Evolutionary conservation across 2,888 invertebrate species (phyloP), one percentile per base, ranked within the genome.

Genomic region (Coremacera marginata): DNA sequence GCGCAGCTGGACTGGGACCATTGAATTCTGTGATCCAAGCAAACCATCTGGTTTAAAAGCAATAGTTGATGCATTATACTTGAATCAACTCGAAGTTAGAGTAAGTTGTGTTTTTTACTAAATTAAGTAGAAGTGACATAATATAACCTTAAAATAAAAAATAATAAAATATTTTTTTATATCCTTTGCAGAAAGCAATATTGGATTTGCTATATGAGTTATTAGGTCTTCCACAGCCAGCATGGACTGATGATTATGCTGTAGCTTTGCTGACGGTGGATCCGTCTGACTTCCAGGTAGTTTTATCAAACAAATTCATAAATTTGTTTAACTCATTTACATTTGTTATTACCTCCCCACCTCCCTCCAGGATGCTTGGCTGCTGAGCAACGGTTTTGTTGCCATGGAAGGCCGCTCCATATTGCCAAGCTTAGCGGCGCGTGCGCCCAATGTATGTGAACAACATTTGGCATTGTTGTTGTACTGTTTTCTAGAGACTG

Each of bases 341-440:
- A 14, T 37, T 34, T 31, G 16, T 34, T 31, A 49, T 22, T 9
- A 14, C 67, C 27, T 62, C 14, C 31, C 31, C 25, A 14, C 2
- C 16, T 60, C 22, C 11, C 19, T n/a, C 31, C 11, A 94, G 88
- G 95, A 97, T 81, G 92, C 94, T 0, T 98, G 98, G 97, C 92
- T 95, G 83, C 90, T 98, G 34, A 94, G 94, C 83, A 97, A 98
- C 88, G 98, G 97, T 51, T 98, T 98, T 88, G 95, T 98, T n/a
- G 96, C 95, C 16, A 95, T 95, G 77, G 98, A 98, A 90, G 98
- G 97, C 67, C 93, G 93, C 77, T 92, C 93, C 75, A 93, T 98
- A 83, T 90, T 98, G 88, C 97, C 98, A 80, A 95, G 96, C 87
- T 91, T 97, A 79, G 94, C 96, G 71, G 94, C 94, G 82, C 94